Percentiles rank a stretch among this genome's conserved stretches.
These are phyloP conservation scores for Ptychoptera albimana DNA, from an alignment of 2,888 invertebrate species.

Conservation along the genomic window DNA sequence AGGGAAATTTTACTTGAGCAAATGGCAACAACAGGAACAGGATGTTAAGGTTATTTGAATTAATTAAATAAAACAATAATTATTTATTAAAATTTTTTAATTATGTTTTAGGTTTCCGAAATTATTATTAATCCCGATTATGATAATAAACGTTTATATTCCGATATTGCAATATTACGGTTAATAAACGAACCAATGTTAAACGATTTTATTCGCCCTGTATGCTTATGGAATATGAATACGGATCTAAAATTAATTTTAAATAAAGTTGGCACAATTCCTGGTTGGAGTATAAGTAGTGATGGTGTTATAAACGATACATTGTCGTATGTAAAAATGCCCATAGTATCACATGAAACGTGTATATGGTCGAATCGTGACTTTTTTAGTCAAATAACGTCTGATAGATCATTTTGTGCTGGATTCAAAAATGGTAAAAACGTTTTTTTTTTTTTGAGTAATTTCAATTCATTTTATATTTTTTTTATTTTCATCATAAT, in stretches of 20 bases:
- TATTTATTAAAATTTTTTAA: no score
- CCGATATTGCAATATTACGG: slow-evolving; percentile 25
- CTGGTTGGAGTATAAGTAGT: slow-evolving; percentile 28
- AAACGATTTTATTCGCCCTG: slow-evolving; percentile 23
- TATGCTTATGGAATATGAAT: slow-evolving; percentile 22
- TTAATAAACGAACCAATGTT: slow-evolving; percentile 20
- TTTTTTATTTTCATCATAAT: background rate
- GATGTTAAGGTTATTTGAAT: background rate
- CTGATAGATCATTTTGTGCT: slow-evolving; percentile 10
- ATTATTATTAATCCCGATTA: background rate
- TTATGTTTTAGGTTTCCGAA: background rate
- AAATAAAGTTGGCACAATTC: background rate
- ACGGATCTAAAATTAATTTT: background rate
- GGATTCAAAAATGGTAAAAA: slow-evolving; percentile 20
- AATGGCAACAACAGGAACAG: background rate
- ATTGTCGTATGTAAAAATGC: slow-evolving; percentile 19
- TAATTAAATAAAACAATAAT: no score
- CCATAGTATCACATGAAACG: slow-evolving; percentile 19
- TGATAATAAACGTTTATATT: background rate
- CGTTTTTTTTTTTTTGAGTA: background rate
- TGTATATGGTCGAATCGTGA: slow-evolving; percentile 17
- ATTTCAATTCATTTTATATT: background rate
- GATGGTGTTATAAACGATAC: slow-evolving; percentile 4
- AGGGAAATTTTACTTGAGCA: slow-evolving; percentile 22
- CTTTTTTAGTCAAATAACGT: slow-evolving; percentile 9